Evolutionary conservation across 1,140 invertebrate species (phyloP).

Genomic region (Orchesella cincta): DNA sequence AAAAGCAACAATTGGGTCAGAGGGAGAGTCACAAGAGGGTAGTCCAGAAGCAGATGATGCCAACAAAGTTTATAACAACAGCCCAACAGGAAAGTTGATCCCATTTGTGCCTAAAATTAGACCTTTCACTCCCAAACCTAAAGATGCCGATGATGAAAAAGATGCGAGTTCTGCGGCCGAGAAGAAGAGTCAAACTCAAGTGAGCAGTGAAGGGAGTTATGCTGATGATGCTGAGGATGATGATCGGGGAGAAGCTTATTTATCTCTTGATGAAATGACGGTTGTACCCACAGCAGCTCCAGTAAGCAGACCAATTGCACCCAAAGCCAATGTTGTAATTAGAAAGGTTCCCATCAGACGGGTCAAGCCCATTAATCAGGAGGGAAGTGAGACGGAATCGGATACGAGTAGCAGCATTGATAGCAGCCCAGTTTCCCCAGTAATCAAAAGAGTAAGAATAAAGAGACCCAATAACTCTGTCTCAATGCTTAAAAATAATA

Average conservation of each 20-base stretch:
- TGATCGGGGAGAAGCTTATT: not conserved
- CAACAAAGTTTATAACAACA: not conserved
- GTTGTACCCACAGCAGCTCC: too few relatives aligned
- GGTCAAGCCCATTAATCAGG: not conserved
- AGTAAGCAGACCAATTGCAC: not conserved
- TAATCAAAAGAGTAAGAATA: not conserved
- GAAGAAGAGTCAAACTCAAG: not conserved
- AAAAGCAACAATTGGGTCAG: slow-evolving; percentile 9
- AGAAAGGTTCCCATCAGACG: not conserved
- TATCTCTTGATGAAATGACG: too few relatives aligned
- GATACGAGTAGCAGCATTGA: too few relatives aligned
- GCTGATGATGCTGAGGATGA: not conserved
- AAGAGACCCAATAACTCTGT: too few relatives aligned
- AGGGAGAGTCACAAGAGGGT: not conserved
- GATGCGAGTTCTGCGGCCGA: not conserved
- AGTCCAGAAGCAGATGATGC: not conserved
- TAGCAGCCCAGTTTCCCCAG: too few relatives aligned
- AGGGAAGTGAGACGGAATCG: too few relatives aligned
- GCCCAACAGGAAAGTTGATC: slow-evolving; percentile 6
- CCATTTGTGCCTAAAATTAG: not conserved
- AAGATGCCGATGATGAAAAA: not conserved
- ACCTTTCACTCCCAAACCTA: not conserved
- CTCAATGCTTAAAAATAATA: too few relatives aligned
- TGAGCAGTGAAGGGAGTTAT: not conserved
- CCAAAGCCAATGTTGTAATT: not conserved